Evolutionary conservation across 2,113 vertebrate genomes (phyloP).

Genomic region (Charadrius vociferus): DNA sequence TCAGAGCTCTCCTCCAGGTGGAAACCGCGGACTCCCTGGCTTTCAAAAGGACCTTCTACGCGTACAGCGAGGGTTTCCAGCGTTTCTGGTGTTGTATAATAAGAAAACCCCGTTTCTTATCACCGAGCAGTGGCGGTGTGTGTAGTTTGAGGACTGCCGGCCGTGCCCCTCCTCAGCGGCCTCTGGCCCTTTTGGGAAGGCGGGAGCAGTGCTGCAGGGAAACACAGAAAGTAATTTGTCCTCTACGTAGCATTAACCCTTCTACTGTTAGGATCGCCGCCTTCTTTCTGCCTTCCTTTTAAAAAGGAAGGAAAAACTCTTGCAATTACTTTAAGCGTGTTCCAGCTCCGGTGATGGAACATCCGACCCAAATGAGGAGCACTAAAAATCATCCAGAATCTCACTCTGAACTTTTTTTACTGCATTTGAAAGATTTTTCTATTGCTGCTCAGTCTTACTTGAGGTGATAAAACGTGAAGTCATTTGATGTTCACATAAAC

Average conservation of each 20-base stretch:
- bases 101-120: too few species aligned
- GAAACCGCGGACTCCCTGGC: background rate
- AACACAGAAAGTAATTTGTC: rapidly evolving
- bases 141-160: background rate
- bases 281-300: rapidly evolving
- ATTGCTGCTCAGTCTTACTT: background rate
- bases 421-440: background rate
- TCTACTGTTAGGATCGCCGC: background rate
- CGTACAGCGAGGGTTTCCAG: too few species aligned
- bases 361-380: background rate
- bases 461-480: background rate
- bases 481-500: constrained; percentile 1
- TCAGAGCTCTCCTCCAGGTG: background rate
- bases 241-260: background rate
- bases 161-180: background rate
- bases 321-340: background rate
- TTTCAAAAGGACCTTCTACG: background rate
- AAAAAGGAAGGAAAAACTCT: background rate
- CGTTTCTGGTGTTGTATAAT: rapidly evolving
- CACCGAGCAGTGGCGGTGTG: background rate
- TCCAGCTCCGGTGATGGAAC: background rate
- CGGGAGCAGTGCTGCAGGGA: too few species aligned
- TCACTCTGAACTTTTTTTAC: background rate
- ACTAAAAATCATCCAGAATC: background rate
- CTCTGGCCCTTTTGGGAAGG: background rate